phyloP scores from a whole-genome alignment of 2,888 invertebrate genomes.

The Mesochorus sp. region DNA sequence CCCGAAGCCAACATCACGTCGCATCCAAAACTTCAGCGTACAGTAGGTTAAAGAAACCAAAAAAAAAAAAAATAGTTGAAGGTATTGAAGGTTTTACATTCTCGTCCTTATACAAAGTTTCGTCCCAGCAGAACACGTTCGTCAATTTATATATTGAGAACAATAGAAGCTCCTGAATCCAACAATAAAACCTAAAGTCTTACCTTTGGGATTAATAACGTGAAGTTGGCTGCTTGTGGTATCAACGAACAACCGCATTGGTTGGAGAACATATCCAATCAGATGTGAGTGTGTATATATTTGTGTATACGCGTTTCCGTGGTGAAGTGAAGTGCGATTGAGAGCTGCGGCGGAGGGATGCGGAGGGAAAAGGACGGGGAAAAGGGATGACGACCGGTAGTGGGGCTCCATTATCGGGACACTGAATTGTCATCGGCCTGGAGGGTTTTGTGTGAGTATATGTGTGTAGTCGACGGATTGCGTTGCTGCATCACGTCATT shows the following conservation, averaged over 20 bases:
- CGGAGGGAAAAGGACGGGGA: neutral
- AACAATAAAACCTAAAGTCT: slow-evolving; percentile 22
- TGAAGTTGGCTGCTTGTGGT: slow-evolving; percentile 25
- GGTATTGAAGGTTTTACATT: too few relatives aligned
- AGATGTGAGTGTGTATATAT: too few relatives aligned
- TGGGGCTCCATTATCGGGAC: slow-evolving; percentile 25
- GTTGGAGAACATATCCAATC: too few relatives aligned
- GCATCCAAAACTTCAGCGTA: too few relatives aligned
- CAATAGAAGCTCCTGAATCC: slow-evolving; percentile 31
- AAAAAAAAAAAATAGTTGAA: too few relatives aligned
- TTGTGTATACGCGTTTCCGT: too few relatives aligned
- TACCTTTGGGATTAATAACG: slow-evolving; percentile 13
- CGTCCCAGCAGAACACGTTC: slow-evolving; percentile 48
- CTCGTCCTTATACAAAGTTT: too few relatives aligned
- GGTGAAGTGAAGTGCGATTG: slow-evolving; percentile 16
- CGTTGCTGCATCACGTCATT: slow-evolving; percentile 7
- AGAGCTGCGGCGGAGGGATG: neutral
- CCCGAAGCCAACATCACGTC: too few relatives aligned
- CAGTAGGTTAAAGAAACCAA: too few relatives aligned
- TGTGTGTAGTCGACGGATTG: slow-evolving; percentile 33
- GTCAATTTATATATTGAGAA: slow-evolving; percentile 48
- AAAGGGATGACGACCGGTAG: neutral
- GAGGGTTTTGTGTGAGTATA: slow-evolving; percentile 30
- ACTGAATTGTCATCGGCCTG: neutral
- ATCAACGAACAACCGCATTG: neutral